Evolutionary conservation across 2,797 vertebrate genomes (phyloP).

Genomic region (Hydrophis major): DNA sequence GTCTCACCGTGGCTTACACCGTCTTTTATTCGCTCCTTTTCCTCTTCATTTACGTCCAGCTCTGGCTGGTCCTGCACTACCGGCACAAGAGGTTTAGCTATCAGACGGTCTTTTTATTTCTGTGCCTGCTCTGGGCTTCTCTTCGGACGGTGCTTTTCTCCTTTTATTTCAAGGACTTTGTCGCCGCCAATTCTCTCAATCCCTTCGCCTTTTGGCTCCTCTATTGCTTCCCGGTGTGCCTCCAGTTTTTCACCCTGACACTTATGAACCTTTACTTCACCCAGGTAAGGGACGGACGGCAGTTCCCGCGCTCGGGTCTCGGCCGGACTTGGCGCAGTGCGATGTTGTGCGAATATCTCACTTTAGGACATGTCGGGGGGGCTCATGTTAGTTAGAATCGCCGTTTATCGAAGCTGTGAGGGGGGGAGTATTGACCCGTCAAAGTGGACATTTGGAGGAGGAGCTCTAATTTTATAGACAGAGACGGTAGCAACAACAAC

Average conservation of each 20-base stretch:
- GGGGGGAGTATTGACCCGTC: not conserved
- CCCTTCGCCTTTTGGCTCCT: constrained; percentile 96
- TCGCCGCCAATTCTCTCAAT: constrained; percentile 84
- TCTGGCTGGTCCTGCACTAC: constrained; percentile 93
- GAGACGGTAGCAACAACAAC: not conserved
- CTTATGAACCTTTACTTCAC: constrained; percentile 96
- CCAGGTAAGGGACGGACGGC: constrained; percentile 78
- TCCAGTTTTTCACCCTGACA: constrained; percentile 97
- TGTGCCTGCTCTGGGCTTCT: constrained; percentile 95
- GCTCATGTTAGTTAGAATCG: not conserved
- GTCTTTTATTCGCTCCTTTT: constrained; percentile 92
- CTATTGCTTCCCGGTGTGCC: constrained; percentile 95
- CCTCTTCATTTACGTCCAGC: constrained; percentile 88
- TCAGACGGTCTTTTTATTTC: constrained; percentile 94
- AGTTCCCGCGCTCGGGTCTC: constrained; percentile 7
- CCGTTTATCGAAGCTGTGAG: not conserved
- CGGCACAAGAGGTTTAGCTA: constrained; percentile 94
- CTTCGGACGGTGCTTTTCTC: constrained; percentile 93
- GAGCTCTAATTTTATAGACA: not conserved
- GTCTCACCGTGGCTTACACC: constrained; percentile 90
- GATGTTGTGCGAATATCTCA: not conserved
- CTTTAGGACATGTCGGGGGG: not conserved
- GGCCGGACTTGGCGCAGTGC: not conserved
- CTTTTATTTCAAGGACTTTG: constrained; percentile 93
- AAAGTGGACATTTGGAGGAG: constrained; percentile 4